Evolutionary conservation across 2,113 vertebrate genomes (phyloP).

Genomic region (Cyprinodon variegatus): DNA sequence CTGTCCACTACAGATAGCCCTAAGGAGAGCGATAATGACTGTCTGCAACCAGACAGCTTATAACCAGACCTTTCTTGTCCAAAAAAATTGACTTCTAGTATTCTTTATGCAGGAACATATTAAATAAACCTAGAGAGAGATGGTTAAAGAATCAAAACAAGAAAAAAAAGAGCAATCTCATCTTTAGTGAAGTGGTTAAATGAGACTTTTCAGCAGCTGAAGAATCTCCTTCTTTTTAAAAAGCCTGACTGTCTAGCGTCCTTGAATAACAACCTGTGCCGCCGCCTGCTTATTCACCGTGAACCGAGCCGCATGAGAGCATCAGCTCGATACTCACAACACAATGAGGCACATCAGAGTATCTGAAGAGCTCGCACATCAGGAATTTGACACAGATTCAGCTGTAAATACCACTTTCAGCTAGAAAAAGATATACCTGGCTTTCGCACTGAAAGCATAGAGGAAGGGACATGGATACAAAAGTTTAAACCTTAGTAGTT

Average conservation of each 20-base stretch:
- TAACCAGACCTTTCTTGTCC: too few relatives aligned
- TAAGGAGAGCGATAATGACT: background rate
- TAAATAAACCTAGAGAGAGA: background rate
- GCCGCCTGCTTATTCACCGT: constrained; percentile 32
- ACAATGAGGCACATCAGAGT: constrained; percentile 19
- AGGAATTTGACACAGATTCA: constrained; percentile 12
- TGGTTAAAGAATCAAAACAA: background rate
- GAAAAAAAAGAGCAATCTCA: background rate
- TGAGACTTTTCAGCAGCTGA: constrained; percentile 16
- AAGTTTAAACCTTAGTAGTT: background rate
- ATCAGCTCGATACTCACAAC: constrained; percentile 3
- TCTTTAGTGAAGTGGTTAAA: constrained; percentile 22
- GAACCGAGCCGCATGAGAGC: constrained; percentile 19
- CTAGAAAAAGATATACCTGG: background rate
- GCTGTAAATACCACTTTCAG: constrained; percentile 3
- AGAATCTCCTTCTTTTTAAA: constrained; percentile 15
- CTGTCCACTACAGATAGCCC: too few relatives aligned
- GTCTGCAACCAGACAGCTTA: background rate
- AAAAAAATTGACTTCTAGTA: background rate
- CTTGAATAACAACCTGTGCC: constrained; percentile 36
- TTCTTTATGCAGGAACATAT: background rate
- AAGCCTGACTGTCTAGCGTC: constrained; percentile 27
- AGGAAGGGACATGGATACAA: background rate
- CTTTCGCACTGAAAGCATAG: background rate
- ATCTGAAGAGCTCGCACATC: background rate